Percentiles rank a stretch among this genome's conserved stretches.
phyloP scores from a whole-genome alignment of 2,797 vertebrate genomes.

The Neoniphon sammara region DNA sequence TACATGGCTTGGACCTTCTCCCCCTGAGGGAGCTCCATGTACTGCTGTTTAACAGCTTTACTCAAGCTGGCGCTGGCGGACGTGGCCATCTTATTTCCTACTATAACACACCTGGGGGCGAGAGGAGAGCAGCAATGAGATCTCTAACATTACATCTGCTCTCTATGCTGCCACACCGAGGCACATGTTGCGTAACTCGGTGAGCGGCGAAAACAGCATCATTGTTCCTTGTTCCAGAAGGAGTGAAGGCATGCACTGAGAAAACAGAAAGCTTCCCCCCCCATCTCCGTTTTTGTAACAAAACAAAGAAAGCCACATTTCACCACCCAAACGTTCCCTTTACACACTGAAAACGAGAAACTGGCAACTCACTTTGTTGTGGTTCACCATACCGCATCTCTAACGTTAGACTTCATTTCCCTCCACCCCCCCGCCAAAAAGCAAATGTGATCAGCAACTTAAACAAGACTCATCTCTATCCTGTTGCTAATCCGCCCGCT shows the following conservation, averaged over 20 bases:
- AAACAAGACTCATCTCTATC: background rate
- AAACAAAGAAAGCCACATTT: background rate
- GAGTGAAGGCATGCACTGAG: constrained; percentile 7
- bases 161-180: too few species aligned
- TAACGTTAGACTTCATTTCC: too few species aligned
- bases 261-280: constrained; percentile 23
- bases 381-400: too few species aligned
- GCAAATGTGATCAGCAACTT: too few species aligned
- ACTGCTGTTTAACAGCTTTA: constrained; percentile 94
- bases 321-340: background rate
- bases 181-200: constrained; percentile 60
- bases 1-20: constrained; percentile 97
- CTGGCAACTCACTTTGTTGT: background rate
- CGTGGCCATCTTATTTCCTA: constrained; percentile 88
- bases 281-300: constrained; percentile 10
- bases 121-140: constrained; percentile 33
- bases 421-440: too few species aligned
- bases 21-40: constrained; percentile 94
- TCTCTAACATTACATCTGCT: too few species aligned
- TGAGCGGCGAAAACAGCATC: constrained; percentile 14
- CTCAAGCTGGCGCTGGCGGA: constrained; percentile 92
- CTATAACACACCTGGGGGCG: constrained; percentile 80
- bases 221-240: constrained; percentile 67
- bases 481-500: background rate
- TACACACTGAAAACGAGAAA: background rate